Percentiles rank a stretch among this genome's conserved stretches.
Conservation (phyloP, 2,797 vertebrate genomes). For the Hybognathus amarus region DNA sequence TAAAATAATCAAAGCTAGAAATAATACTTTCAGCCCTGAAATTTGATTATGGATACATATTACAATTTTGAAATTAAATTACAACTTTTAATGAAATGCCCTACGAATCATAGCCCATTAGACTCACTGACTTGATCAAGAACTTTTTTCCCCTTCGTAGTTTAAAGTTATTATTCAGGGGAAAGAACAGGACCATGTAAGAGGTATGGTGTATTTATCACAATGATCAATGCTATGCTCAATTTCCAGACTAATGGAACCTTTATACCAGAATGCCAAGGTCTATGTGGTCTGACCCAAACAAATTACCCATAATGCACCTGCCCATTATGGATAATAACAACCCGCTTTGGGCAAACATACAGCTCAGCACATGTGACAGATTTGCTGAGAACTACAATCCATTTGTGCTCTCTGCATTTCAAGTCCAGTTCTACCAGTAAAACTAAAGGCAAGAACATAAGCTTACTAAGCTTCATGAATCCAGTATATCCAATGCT, state of each 20-base stretch:
- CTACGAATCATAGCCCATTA: not conserved
- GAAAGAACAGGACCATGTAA: not conserved
- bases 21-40: not conserved
- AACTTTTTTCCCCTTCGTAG: not conserved
- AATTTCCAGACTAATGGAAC: conserved; percentile 43
- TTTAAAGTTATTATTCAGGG: conserved; percentile 4
- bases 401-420: conserved; percentile 2
- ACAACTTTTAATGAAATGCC: not conserved
- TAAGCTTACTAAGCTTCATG: not conserved
- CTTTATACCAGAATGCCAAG: conserved; percentile 30
- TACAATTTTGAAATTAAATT: not conserved
- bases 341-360: conserved; percentile 15
- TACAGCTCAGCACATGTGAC: conserved; percentile 25
- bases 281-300: conserved; percentile 28
- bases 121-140: not conserved
- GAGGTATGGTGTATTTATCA: conserved; percentile 7
- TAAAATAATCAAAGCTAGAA: conserved; percentile 8
- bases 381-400: conserved; percentile 18
- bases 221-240: conserved; percentile 29
- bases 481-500: not conserved
- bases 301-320: conserved; percentile 40
- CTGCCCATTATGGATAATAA: conserved; percentile 27
- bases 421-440: not conserved
- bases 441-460: not conserved
- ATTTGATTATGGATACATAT: not conserved